A percentile compares a stretch with the other conserved stretches of the same genome.
phyloP scores from a whole-genome alignment of 2,888 invertebrate genomes.

The Tenthredo scrophulariae region DNA sequence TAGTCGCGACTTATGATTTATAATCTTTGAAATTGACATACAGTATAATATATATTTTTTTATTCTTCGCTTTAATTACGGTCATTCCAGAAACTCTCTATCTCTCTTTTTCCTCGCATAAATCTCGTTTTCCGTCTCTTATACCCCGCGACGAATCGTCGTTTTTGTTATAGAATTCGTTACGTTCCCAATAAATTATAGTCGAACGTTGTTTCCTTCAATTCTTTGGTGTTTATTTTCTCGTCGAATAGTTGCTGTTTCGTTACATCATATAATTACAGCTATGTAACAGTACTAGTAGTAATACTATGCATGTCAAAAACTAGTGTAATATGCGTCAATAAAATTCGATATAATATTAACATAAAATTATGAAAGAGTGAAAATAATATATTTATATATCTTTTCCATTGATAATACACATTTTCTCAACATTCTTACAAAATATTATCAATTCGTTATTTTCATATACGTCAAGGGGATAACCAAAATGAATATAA shows the following conservation, averaged over 20 bases:
- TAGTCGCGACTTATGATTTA: not conserved
- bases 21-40: not conserved
- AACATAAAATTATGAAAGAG: not conserved
- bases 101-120: not conserved
- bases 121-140: slow-evolving; percentile 4
- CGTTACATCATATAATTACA: not conserved
- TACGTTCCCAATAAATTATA: not conserved
- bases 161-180: slow-evolving; percentile 23
- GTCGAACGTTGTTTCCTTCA: not conserved
- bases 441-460: not conserved
- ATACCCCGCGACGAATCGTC: slow-evolving; percentile 20
- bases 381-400: not conserved
- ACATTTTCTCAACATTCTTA: not conserved
- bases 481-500: not conserved
- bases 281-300: not conserved
- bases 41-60: not conserved
- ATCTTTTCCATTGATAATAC: not conserved
- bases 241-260: not conserved
- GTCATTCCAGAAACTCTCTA: not conserved
- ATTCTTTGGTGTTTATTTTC: not conserved
- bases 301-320: not conserved
- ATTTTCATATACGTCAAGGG: not conserved
- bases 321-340: not conserved
- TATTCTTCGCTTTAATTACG: not conserved
- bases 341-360: not conserved